A percentile compares a stretch with the other conserved stretches of the same genome.
Evolutionary conservation across 2,888 invertebrate genomes (phyloP).

Genomic region (Perizoma affinitatum): DNA sequence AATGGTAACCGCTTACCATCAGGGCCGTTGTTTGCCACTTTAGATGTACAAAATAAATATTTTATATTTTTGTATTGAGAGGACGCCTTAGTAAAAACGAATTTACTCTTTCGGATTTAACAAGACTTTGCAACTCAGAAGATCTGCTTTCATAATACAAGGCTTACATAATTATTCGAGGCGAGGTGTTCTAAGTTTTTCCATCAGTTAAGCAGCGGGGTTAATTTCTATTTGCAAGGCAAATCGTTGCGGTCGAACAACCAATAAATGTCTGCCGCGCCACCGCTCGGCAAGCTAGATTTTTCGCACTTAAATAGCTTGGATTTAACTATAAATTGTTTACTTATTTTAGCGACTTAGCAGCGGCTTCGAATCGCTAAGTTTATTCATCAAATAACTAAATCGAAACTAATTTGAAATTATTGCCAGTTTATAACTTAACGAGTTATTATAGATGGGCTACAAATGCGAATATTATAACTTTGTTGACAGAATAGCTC

Average conservation of each 20-base stretch:
- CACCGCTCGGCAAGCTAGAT: not conserved
- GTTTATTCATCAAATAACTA: not conserved
- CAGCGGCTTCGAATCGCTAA: not conserved
- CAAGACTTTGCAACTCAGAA: no score
- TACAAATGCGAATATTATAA: no score
- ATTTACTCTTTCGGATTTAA: no score
- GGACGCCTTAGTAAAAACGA: no score
- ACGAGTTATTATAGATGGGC: no score
- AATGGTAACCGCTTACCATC: no score
- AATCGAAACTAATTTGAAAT: no score
- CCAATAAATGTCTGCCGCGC: slow-evolving; percentile 22
- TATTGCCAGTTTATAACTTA: no score
- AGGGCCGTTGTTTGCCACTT: no score
- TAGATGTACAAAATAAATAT: no score
- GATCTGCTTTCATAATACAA: not conserved
- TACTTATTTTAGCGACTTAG: not conserved
- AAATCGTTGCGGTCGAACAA: slow-evolving; percentile 23
- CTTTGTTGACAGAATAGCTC: not conserved
- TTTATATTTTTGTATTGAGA: no score
- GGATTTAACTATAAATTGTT: slow-evolving; percentile 1
- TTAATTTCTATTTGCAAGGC: slow-evolving; percentile 28
- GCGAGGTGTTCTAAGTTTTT: slow-evolving; percentile 22
- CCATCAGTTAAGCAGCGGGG: slow-evolving; percentile 9
- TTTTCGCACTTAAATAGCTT: slow-evolving; percentile 5
- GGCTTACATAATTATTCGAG: slow-evolving; percentile 4